Evolutionary conservation across 2,113 vertebrate genomes (phyloP).

Genomic region (Semicossyphus pulcher): DNA sequence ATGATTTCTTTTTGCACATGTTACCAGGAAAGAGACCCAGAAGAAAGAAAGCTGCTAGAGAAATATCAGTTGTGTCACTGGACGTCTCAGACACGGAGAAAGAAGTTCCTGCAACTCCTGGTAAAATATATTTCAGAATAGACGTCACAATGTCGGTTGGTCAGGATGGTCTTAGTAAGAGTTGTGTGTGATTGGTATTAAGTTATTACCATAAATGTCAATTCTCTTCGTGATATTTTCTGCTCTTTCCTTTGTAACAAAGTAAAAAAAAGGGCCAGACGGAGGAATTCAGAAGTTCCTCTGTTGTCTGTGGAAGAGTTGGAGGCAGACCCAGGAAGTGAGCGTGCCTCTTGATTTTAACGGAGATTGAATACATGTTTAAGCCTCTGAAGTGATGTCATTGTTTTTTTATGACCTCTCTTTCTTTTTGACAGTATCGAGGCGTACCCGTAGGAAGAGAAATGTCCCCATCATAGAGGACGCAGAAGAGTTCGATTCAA

Average conservation of each 20-base stretch:
- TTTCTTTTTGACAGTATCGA: slow-evolving; percentile 48
- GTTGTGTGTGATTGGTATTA: neutral
- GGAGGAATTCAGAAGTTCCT: slow-evolving; percentile 30
- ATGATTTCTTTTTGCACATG: neutral
- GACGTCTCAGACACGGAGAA: slow-evolving; percentile 34
- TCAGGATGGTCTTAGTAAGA: too few relatives aligned
- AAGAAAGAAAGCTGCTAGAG: slow-evolving; percentile 33
- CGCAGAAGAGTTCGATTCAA: slow-evolving; percentile 29
- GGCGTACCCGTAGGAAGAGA: slow-evolving; percentile 56
- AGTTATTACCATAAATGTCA: neutral
- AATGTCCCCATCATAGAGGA: neutral
- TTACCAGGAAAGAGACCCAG: slow-evolving; percentile 51
- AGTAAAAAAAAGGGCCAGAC: slow-evolving; percentile 53
- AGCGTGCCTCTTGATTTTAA: slow-evolving; percentile 5
- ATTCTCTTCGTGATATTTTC: neutral
- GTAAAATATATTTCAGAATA: slow-evolving; percentile 15
- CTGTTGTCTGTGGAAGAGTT: neutral
- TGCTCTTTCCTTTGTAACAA: neutral
- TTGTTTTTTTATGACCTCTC: neutral
- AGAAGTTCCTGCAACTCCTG: slow-evolving; percentile 28
- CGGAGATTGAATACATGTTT: neutral
- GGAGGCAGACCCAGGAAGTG: slow-evolving; percentile 50
- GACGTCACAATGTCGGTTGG: neutral
- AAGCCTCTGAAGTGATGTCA: neutral
- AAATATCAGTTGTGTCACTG: neutral